Evolutionary conservation across 2,888 invertebrate genomes (phyloP).

Genomic region (Stenichneumon culpator): DNA sequence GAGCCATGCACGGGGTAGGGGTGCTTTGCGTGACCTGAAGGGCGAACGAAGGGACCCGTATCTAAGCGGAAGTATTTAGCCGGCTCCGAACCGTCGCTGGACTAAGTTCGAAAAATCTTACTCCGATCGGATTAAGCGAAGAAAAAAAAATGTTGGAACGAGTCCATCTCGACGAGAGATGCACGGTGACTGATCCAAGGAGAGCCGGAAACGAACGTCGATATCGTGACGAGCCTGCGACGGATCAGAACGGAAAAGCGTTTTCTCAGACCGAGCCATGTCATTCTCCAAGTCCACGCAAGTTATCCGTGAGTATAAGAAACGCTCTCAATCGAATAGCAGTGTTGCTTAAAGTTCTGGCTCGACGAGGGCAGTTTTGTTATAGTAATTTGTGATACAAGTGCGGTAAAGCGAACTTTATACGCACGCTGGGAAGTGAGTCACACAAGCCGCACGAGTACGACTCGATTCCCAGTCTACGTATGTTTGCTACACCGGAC

Average conservation of each 20-base stretch:
- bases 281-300: slow-evolving; percentile 38
- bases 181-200: slow-evolving; percentile 67
- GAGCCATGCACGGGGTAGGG: slow-evolving; percentile 41
- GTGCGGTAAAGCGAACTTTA: too few species aligned
- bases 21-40: slow-evolving; percentile 51
- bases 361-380: neutral
- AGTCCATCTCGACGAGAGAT: slow-evolving; percentile 70
- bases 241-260: slow-evolving; percentile 24
- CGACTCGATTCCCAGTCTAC: too few species aligned
- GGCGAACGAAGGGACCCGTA: slow-evolving; percentile 9
- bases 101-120: neutral
- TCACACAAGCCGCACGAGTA: too few species aligned
- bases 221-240: slow-evolving; percentile 51
- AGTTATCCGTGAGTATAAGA: slow-evolving; percentile 55
- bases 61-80: neutral
- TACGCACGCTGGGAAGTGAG: too few species aligned
- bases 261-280: slow-evolving; percentile 63
- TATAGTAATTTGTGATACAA: neutral
- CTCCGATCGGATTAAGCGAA: slow-evolving; percentile 21
- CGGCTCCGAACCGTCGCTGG: slow-evolving; percentile 1
- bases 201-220: slow-evolving; percentile 61
- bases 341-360: neutral
- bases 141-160: slow-evolving; percentile 71
- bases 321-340: slow-evolving; percentile 15
- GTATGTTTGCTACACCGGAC: too few species aligned